A percentile compares a stretch with the other conserved stretches of the same genome.
Evolutionary conservation across 2,113 vertebrate species (phyloP).

Genomic region (Cynocephalus volans): DNA sequence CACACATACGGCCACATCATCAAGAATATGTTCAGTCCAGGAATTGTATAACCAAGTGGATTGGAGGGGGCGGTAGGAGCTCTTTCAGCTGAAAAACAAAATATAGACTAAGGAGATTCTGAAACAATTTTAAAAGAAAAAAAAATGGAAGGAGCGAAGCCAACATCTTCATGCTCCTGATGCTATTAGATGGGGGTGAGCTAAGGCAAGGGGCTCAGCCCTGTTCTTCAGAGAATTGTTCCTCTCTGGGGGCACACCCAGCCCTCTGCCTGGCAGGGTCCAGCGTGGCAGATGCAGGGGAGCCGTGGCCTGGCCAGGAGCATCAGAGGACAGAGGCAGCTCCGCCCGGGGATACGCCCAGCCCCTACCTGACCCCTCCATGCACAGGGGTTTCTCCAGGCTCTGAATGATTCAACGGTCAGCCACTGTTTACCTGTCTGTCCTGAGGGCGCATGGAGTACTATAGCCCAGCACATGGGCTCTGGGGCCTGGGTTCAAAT

Average conservation of each 20-base stretch:
- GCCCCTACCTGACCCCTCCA: neutral
- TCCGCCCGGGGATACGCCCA: accelerated
- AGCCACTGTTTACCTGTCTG: neutral
- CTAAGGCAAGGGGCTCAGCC: neutral
- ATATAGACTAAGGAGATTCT: conserved; percentile 76
- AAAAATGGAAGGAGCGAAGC: conserved; percentile 65
- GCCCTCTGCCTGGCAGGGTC: neutral
- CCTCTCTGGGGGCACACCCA: neutral
- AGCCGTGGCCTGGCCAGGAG: neutral
- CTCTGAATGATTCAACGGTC: neutral
- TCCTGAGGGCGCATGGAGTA: accelerated
- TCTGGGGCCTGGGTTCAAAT: neutral
- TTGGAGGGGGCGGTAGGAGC: neutral
- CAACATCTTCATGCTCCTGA: conserved; percentile 67
- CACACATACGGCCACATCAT: accelerated
- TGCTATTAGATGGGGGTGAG: conserved; percentile 21
- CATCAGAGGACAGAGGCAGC: neutral
- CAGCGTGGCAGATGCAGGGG: neutral
- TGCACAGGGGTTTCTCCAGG: neutral
- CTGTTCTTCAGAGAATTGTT: neutral
- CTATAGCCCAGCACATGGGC: neutral
- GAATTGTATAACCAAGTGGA: neutral
- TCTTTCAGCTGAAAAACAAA: conserved; percentile 81
- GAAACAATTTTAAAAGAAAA: conserved; percentile 68
- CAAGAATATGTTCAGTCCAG: neutral